Base-by-base conservation (phyloP, 2,113 vertebrate species). In the Uria aalge region DNA sequence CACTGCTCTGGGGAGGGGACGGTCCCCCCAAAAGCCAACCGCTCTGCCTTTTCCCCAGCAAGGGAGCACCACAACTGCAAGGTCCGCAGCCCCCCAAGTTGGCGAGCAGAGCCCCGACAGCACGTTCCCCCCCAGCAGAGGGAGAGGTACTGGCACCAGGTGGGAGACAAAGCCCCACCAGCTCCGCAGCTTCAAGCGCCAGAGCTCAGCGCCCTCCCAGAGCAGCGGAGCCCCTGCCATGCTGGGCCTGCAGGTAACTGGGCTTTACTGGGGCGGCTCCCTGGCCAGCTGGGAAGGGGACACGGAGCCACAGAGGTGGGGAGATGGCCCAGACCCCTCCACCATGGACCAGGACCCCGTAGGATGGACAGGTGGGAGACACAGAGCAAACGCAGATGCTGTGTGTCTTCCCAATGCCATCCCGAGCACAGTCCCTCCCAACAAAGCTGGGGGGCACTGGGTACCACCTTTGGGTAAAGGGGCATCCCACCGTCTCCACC, bases 1-100 rank as follows among this genome's bases (percentile, higher is more conserved):
- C 23, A 2, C 2, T 0, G 10, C 12, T 60, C 40, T 5, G 23
- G 14, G 45, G 13, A 12, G n/a, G 18, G 36, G 13, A 57, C 0
- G 2, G 12, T 8, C 16, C 18, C 48, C 52, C 59, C 50, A 4
- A 3, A 66, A 20, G 11, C 23, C 60, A 4, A 2, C 17, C 36
- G 4, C 0, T 1, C 43, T 4, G 2, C 24, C 24, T 29, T 38
- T 38, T 32, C 30, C 19, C 43, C 76, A 19, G 60, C 36, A 27
- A 60, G 32, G 55, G 45, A 32, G 6, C 53, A 5, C 34, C 30
- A 17, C 1, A 8, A 8, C 3, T 12, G 38, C 7, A 45, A 8
- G 2, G n/a, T 16, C 11, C 13, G 2, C 13, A 27, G 16, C 17
- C 9, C 8, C 53, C 53, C 20, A 53, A 12, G 36, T 1, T 0